Conservation (phyloP, 2,113 vertebrate species). For the Onychostruthus taczanowskii region DNA sequence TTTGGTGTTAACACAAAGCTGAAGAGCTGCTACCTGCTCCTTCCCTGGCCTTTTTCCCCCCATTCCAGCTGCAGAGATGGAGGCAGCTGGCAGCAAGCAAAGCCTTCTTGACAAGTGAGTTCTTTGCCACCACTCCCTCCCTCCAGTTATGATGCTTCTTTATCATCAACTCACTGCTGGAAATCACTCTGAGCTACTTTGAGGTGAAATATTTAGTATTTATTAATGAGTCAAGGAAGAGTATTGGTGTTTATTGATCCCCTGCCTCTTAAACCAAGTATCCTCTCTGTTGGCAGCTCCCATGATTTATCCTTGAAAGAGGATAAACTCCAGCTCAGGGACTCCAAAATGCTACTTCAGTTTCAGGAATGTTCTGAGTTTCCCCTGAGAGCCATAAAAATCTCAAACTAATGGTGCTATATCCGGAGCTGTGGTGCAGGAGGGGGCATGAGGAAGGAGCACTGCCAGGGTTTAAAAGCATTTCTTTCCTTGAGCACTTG, state of each 20-base stretch:
- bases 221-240: not conserved
- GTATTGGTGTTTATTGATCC: not conserved
- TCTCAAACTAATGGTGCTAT: not conserved
- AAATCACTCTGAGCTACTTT: not conserved
- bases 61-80: not conserved
- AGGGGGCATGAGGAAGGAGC: not conserved
- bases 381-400: slow-evolving; percentile 36
- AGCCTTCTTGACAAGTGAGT: not conserved
- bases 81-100: not conserved
- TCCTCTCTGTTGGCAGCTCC: not conserved
- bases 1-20: not conserved
- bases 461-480: not conserved
- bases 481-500: not conserved
- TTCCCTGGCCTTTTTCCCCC: not conserved
- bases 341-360: slow-evolving; percentile 16
- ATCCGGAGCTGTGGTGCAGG: not conserved
- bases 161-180: not conserved
- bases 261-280: not conserved
- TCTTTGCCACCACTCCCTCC: not conserved
- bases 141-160: not conserved
- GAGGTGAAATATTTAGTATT: not conserved
- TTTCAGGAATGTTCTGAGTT: slow-evolving; percentile 40
- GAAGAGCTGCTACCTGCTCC: not conserved
- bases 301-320: not conserved
- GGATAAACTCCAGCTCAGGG: not conserved